Percentiles rank a stretch among this genome's conserved stretches.
These are phyloP conservation scores for Arothron firmamentum DNA, from an alignment of 2,113 vertebrate species.

Conservation along the genomic window DNA sequence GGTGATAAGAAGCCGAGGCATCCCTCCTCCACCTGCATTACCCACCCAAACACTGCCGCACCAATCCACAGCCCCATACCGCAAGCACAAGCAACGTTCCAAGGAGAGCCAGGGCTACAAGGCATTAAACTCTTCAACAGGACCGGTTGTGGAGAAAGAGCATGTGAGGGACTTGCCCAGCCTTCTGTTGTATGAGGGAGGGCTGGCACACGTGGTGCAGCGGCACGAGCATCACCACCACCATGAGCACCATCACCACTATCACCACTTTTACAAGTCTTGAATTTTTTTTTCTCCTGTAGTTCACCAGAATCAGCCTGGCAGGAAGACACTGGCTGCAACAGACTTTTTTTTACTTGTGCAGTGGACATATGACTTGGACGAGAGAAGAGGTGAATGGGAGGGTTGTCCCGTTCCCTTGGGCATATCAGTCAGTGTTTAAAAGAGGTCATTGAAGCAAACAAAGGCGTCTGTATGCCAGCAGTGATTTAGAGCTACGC, in stretches of 20 bases:
- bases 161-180: conserved; percentile 85
- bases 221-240: conserved; percentile 97
- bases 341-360: no score
- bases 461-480: conserved; percentile 19
- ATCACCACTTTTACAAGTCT: conserved; percentile 98
- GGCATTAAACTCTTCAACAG: conserved; percentile 74
- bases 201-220: conserved; percentile 88
- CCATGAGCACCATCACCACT: conserved; percentile 98
- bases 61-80: conserved; percentile 82
- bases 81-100: conserved; percentile 89
- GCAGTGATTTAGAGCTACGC: conserved; percentile 23
- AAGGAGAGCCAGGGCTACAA: conserved; percentile 85
- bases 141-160: conserved; percentile 83
- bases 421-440: conserved; percentile 47
- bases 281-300: conserved; percentile 79
- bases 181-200: conserved; percentile 85
- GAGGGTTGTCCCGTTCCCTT: background rate
- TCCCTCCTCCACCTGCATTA: conserved; percentile 70
- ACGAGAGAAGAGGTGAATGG: conserved; percentile 6
- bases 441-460: conserved; percentile 31
- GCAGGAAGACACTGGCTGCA: conserved; percentile 11
- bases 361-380: no score
- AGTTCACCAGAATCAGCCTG: conserved; percentile 56
- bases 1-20: conserved; percentile 81
- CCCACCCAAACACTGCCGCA: conserved; percentile 79